A percentile compares a stretch with the other conserved stretches of the same genome.
These are phyloP conservation scores for Aptenodytes patagonicus DNA, from an alignment of 2,113 vertebrate genomes.

Conservation along the genomic window DNA sequence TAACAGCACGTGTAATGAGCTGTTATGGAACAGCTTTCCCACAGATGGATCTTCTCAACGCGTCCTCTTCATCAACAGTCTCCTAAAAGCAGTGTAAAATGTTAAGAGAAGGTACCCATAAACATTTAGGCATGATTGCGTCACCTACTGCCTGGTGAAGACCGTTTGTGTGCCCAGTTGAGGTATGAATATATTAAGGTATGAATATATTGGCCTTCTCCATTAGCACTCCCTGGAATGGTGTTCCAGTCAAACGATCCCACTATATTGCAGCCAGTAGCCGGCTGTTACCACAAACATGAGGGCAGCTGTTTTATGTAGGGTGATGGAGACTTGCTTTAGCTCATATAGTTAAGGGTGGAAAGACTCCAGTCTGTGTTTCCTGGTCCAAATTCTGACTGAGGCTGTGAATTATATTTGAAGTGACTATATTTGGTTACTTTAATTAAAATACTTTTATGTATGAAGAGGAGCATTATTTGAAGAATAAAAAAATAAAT, in stretches of 20 bases:
- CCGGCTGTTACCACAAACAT: not conserved
- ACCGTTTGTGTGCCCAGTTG: accelerated
- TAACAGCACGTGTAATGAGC: not conserved
- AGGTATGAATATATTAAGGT: not conserved
- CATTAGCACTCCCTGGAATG: not conserved
- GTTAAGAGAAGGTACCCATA: not conserved
- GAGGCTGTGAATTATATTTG: not conserved
- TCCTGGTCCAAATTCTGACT: not conserved
- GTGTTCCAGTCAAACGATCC: not conserved
- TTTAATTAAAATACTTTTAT: not conserved
- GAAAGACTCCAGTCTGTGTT: not conserved
- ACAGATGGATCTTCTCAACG: not conserved
- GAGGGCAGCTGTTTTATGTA: not conserved
- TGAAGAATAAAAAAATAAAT: not conserved
- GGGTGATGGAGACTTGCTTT: not conserved
- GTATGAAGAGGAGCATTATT: not conserved
- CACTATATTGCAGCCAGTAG: not conserved
- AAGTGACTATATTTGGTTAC: not conserved
- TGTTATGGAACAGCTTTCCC: not conserved
- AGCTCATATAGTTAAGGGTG: not conserved
- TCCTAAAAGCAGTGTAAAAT: not conserved
- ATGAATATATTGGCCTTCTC: not conserved
- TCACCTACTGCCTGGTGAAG: not conserved
- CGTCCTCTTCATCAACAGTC: not conserved
- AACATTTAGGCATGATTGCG: not conserved